Percentiles rank a stretch among this genome's conserved stretches.
phyloP scores from a whole-genome alignment of 2,797 vertebrate genomes.

The Buceros bicornis region DNA sequence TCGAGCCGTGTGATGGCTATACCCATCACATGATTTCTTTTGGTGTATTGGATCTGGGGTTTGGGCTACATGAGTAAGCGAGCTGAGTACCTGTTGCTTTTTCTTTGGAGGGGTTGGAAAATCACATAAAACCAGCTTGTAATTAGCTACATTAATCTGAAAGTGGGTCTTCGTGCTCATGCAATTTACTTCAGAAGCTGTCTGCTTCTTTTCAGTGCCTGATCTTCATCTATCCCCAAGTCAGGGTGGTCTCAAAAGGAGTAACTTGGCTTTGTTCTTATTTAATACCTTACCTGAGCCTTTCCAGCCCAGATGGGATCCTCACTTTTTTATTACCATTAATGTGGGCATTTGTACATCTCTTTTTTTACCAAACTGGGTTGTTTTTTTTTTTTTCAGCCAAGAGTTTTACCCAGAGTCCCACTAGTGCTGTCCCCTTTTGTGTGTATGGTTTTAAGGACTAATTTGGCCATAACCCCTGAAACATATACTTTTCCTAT shows the following conservation, averaged over 20 bases:
- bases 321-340: neutral
- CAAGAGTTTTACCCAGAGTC: neutral
- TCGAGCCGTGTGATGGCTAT: fast-evolving
- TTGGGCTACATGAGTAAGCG: neutral
- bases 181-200: neutral
- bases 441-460: neutral
- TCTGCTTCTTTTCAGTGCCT: neutral
- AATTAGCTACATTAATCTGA: neutral
- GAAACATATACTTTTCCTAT: neutral
- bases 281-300: neutral
- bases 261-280: neutral
- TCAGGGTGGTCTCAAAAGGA: neutral
- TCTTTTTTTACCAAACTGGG: neutral
- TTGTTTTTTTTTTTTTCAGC: neutral
- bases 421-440: neutral
- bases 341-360: fast-evolving
- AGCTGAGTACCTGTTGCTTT: neutral
- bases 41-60: neutral
- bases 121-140: neutral
- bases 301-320: neutral
- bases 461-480: neutral
- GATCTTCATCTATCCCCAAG: neutral
- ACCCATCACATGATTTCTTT: neutral
- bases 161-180: neutral
- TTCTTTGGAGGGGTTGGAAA: neutral